A percentile compares a stretch with the other conserved stretches of the same genome.
Evolutionary conservation across 2,888 invertebrate genomes (phyloP).

Genomic region (Drosophila maculinotata): DNA sequence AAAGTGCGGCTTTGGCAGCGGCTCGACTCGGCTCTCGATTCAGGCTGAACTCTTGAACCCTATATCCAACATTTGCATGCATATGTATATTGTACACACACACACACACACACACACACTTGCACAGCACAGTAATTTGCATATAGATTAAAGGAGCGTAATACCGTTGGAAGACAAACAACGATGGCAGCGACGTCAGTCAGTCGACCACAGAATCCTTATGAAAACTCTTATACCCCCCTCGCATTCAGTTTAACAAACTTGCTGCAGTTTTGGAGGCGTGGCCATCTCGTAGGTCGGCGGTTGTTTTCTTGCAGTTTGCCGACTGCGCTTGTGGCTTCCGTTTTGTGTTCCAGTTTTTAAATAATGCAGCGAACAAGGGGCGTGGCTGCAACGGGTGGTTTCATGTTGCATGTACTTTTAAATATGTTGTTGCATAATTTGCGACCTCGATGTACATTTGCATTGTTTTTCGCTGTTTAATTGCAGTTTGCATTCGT

Average conservation of each 20-base stretch:
- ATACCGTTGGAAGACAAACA: constrained; percentile 55
- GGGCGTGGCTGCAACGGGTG: constrained; percentile 1
- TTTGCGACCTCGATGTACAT: constrained; percentile 29
- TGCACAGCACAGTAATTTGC: constrained; percentile 49
- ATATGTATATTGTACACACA: constrained; percentile 11
- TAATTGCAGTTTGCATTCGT: constrained; percentile 35
- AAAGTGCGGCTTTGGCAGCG: constrained; percentile 41
- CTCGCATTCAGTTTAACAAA: background rate
- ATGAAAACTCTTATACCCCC: constrained; percentile 1
- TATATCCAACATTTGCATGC: constrained; percentile 24
- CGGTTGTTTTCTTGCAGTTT: constrained; percentile 28
- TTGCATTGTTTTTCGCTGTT: constrained; percentile 35
- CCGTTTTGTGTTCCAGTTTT: constrained; percentile 19
- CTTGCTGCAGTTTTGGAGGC: constrained; percentile 28
- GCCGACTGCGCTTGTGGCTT: constrained; percentile 14
- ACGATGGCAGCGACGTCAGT: constrained; percentile 12
- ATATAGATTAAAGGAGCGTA: constrained; percentile 62
- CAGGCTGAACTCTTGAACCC: constrained; percentile 20
- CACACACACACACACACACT: constrained; percentile 6
- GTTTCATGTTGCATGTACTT: constrained; percentile 18
- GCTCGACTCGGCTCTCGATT: constrained; percentile 32
- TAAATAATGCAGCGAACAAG: constrained; percentile 20
- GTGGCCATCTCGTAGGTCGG: constrained; percentile 16
- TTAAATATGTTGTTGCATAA: constrained; percentile 53
- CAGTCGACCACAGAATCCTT: constrained; percentile 52